These are phyloP conservation scores for Antitype chi DNA, from an alignment of 2,888 invertebrate genomes.

Conservation along the genomic window DNA sequence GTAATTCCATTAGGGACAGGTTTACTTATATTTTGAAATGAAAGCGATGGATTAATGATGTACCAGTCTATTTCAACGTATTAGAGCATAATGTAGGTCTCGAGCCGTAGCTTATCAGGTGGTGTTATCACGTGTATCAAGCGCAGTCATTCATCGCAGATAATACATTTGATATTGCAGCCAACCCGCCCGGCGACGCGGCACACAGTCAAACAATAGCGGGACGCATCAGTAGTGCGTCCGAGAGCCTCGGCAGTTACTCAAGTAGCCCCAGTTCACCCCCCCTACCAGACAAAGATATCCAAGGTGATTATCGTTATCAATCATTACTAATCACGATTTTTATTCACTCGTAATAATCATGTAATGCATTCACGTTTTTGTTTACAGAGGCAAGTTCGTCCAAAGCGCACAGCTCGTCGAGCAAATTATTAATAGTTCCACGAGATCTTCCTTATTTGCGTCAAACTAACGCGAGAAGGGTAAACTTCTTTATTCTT, in stretches of 20 bases:
- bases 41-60: slow-evolving; percentile 22
- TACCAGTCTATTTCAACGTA: slow-evolving; percentile 63
- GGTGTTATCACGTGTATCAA: slow-evolving; percentile 83
- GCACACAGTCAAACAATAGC: slow-evolving; percentile 70
- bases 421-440: slow-evolving; percentile 87
- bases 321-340: slow-evolving; percentile 30
- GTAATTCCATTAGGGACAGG: neutral
- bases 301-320: slow-evolving; percentile 77
- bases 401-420: slow-evolving; percentile 81
- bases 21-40: slow-evolving; percentile 18
- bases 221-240: slow-evolving; percentile 76
- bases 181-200: slow-evolving; percentile 79
- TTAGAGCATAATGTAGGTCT: slow-evolving; percentile 68
- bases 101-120: slow-evolving; percentile 77
- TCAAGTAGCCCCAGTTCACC: slow-evolving; percentile 66
- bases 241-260: slow-evolving; percentile 77
- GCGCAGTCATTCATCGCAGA: slow-evolving; percentile 81
- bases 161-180: slow-evolving; percentile 83
- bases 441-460: slow-evolving; percentile 88
- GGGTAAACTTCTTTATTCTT: slow-evolving; percentile 76
- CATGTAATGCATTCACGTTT: slow-evolving; percentile 38
- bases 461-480: slow-evolving; percentile 89
- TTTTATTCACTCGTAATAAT: slow-evolving; percentile 20
- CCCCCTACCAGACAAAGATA: slow-evolving; percentile 82
- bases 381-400: slow-evolving; percentile 83